phyloP scores from a whole-genome alignment of 2,113 vertebrate genomes.

The Sus scrofa region DNA sequence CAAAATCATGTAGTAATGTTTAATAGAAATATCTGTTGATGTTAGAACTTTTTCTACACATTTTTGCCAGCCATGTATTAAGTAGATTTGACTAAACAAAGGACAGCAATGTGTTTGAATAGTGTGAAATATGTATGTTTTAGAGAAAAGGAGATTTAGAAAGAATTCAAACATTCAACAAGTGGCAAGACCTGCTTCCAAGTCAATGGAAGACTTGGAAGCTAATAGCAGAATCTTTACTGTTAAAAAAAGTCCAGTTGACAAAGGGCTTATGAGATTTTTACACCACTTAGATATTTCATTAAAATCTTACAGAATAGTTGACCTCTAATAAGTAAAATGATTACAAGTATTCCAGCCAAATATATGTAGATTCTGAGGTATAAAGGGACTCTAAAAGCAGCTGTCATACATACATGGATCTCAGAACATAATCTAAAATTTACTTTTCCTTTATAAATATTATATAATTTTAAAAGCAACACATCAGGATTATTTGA shows the following conservation, averaged over 20 bases:
- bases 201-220: background rate
- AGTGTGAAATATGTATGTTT: background rate
- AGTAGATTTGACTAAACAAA: background rate
- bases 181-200: background rate
- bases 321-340: slow-evolving; percentile 2
- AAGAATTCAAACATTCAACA: background rate
- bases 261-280: background rate
- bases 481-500: background rate
- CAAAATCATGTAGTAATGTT: background rate
- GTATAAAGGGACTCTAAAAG: background rate
- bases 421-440: background rate
- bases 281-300: background rate
- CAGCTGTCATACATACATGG: background rate
- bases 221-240: background rate
- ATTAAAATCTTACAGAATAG: background rate
- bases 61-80: background rate
- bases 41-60: background rate
- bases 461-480: background rate
- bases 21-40: background rate
- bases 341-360: background rate
- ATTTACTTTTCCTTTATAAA: background rate
- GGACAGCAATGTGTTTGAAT: background rate
- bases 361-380: background rate
- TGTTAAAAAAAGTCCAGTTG: background rate
- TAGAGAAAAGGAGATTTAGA: background rate